Evolutionary conservation across 2,113 vertebrate species (phyloP).

Genomic region (Embiotoca jacksoni): DNA sequence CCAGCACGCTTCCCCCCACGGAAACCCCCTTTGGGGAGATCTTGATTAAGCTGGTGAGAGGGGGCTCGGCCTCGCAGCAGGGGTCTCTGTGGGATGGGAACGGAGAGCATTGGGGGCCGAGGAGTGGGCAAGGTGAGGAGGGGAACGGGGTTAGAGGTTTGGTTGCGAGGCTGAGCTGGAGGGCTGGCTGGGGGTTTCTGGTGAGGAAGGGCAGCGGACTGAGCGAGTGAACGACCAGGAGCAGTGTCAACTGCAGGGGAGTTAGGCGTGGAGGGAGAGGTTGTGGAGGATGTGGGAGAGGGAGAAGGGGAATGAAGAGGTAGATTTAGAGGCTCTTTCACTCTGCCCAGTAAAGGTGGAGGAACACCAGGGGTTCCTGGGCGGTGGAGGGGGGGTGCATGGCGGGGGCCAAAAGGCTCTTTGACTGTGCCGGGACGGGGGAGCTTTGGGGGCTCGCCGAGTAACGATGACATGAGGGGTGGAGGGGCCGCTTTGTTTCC

Average conservation of each 20-base stretch:
- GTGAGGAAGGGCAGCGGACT: conserved; percentile 39
- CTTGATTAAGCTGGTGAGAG: conserved; percentile 85
- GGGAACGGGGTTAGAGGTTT: conserved; percentile 62
- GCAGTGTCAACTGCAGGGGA: conserved; percentile 72
- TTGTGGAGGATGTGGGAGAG: conserved; percentile 69
- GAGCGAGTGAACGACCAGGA: conserved; percentile 31
- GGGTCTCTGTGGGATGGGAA: conserved; percentile 84
- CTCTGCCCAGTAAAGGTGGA: conserved; percentile 81
- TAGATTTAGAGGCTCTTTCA: conserved; percentile 82
- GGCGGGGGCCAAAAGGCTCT: conserved; percentile 86
- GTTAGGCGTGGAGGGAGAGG: conserved; percentile 74
- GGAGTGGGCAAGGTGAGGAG: conserved; percentile 80
- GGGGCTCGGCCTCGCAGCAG: conserved; percentile 68
- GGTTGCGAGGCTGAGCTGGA: conserved; percentile 62
- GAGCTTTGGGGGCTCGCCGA: conserved; percentile 77
- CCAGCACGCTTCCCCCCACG: conserved; percentile 88
- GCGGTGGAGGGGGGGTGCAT: conserved; percentile 82
- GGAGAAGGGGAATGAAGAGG: conserved; percentile 67
- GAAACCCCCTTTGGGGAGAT: conserved; percentile 82
- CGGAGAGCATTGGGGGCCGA: conserved; percentile 82
- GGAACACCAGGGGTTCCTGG: conserved; percentile 78
- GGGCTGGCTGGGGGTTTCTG: conserved; percentile 71
- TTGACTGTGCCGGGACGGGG: conserved; percentile 89
- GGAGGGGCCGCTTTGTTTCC: conserved; percentile 62
- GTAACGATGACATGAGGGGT: conserved; percentile 75